Evolutionary conservation across 2,888 invertebrate species (phyloP).

Genomic region (Xestia c-nigrum): DNA sequence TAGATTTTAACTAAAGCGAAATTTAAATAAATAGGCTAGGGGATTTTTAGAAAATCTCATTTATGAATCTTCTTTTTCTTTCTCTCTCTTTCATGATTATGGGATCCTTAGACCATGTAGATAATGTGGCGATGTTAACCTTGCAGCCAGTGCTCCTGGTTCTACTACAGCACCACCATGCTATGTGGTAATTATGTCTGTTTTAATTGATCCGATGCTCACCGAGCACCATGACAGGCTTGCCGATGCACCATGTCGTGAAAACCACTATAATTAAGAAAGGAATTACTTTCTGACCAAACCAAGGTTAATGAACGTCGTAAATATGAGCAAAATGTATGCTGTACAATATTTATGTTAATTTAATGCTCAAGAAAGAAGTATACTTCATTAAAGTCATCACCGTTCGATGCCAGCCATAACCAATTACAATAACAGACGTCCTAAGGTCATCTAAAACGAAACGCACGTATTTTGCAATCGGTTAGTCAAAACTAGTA

Average conservation of each 20-base stretch:
- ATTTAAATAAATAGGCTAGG: too few relatives aligned
- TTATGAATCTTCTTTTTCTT: not conserved
- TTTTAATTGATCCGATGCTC: constrained; percentile 54
- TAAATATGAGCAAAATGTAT: not conserved
- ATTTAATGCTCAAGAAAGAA: not conserved
- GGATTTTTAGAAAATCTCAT: not conserved
- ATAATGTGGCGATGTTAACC: constrained; percentile 56
- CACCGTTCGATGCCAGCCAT: not conserved
- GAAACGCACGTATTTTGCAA: too few relatives aligned
- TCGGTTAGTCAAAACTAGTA: not conserved
- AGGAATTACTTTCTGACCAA: not conserved
- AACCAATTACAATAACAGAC: not conserved
- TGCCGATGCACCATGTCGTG: constrained; percentile 67
- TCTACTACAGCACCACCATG: not conserved
- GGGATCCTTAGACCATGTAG: not conserved
- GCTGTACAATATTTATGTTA: not conserved
- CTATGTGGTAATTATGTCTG: constrained; percentile 49
- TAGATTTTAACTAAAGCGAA: too few relatives aligned
- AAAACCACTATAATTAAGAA: constrained; percentile 64
- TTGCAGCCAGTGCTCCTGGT: constrained; percentile 54
- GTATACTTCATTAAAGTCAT: not conserved
- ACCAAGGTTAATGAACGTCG: not conserved
- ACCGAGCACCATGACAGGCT: constrained; percentile 71
- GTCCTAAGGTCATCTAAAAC: too few relatives aligned
- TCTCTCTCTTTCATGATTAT: not conserved